Conservation (phyloP, 1,140 invertebrate species). For the Limonius californicus region DNA sequence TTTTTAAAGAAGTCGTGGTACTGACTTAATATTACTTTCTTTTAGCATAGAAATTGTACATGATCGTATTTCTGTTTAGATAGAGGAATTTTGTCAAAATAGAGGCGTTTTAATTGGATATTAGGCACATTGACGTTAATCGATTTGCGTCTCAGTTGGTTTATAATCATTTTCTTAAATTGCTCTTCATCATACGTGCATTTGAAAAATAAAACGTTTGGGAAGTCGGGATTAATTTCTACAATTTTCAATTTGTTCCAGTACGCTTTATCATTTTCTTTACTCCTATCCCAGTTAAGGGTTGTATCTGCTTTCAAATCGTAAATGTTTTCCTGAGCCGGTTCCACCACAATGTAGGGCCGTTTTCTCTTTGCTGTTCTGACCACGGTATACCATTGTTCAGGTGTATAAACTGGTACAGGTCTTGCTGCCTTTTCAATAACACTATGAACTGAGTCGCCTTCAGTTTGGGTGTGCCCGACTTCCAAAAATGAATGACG, state of each 20-base stretch:
- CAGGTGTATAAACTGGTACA: slow-evolving; percentile 35
- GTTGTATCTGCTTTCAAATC: not conserved
- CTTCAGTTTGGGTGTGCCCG: slow-evolving; percentile 44
- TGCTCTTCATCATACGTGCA: not conserved
- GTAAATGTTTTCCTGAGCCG: not conserved
- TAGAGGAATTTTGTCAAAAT: not conserved
- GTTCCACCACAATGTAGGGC: slow-evolving; percentile 11
- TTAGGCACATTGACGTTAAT: not conserved
- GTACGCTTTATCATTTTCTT: not conserved
- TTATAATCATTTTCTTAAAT: not conserved
- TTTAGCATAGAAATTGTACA: not conserved
- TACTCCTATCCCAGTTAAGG: not conserved
- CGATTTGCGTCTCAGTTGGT: not conserved
- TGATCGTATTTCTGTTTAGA: not conserved
- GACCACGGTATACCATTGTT: slow-evolving; percentile 38
- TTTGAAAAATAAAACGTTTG: not conserved
- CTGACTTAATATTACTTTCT: not conserved
- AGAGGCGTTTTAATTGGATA: not conserved
- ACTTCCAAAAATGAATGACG: slow-evolving; percentile 40
- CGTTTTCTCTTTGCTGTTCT: slow-evolving; percentile 34
- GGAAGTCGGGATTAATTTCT: not conserved
- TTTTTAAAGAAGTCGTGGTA: not conserved
- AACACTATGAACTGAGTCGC: slow-evolving; percentile 42
- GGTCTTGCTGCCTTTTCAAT: slow-evolving; percentile 38
- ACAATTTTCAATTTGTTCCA: not conserved